Base-by-base conservation (phyloP, 2,888 invertebrate species). In the Candidula unifasciata region DNA sequence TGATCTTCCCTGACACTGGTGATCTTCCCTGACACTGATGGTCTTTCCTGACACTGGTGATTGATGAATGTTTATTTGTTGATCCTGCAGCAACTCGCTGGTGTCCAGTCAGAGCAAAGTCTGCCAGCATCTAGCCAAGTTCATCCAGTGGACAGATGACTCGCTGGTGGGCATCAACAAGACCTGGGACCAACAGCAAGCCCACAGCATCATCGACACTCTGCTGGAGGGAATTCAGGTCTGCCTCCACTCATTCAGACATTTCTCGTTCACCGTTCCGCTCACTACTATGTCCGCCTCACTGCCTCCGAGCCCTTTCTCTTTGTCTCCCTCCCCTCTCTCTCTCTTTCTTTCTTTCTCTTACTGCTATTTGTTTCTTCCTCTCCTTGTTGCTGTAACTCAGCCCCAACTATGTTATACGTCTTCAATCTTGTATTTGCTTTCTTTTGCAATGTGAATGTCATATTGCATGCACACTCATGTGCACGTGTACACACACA, bases 131-230 rank as follows among this genome's bases (percentile, higher is more conserved):
- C 95, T 98, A 87, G 97, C 97, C 5, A 96, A 96, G 94, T 95
- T 98, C 89, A 96, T 98, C 90, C 96, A 97, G 90, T 95, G 97
- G 88, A 97, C 98, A 93, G 98, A 98, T 94, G 97, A 97, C 93
- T 96, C 97, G 80, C 95, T 97, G 87, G 97, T 97, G 3, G 88
- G 90, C 74, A 86, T 85, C 18, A 64, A 68, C 71, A 85, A 87
- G 16, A 57, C 86, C 10, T 85, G 87, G 60, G 88, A 89, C 35
- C 85, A 77, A 30, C 71, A 73, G 52, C 78, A 87, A 35, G 92
- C 92, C 37, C 88, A 89, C 69, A 89, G 89, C 91, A 95, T 96
- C 80, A 95, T 96, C 78, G 95, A 95, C 88, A 95, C 96, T 89
- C 95, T 97, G 30, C 96, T 96, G 91, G 96, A 96, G 89, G 96